A percentile compares a stretch with the other conserved stretches of the same genome.
phyloP scores from a whole-genome alignment of 2,113 vertebrate species.

The Nesospiza acunhae region DNA sequence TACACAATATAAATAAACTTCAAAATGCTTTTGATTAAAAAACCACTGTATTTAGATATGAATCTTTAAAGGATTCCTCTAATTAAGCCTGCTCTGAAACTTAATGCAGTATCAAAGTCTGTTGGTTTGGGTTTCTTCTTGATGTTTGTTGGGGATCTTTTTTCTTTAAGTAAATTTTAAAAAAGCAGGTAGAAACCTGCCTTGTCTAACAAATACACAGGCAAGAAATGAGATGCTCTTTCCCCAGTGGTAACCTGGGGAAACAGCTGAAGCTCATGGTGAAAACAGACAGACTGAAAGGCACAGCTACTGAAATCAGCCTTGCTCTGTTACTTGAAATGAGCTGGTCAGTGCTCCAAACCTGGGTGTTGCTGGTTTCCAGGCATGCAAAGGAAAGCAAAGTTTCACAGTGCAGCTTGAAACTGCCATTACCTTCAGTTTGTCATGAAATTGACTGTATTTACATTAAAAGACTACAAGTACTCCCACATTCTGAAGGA shows the following conservation, averaged over 20 bases:
- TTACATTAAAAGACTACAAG: background rate
- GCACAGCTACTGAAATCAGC: background rate
- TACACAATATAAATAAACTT: slow-evolving; percentile 1
- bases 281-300: background rate
- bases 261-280: background rate
- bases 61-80: background rate
- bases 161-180: background rate
- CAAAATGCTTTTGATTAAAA: slow-evolving; percentile 28
- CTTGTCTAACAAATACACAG: background rate
- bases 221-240: background rate
- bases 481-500: background rate
- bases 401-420: background rate
- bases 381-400: background rate
- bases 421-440: background rate
- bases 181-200: background rate
- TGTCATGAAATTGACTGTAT: background rate
- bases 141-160: background rate
- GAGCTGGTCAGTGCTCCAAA: background rate
- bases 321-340: background rate
- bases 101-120: background rate
- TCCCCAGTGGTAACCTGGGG: background rate
- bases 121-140: background rate
- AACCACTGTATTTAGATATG: background rate
- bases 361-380: background rate
- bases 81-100: background rate